A percentile compares a stretch with the other conserved stretches of the same genome.
These are phyloP conservation scores for Nymphicus hollandicus DNA, from an alignment of 2,113 vertebrate genomes.

Conservation along the genomic window DNA sequence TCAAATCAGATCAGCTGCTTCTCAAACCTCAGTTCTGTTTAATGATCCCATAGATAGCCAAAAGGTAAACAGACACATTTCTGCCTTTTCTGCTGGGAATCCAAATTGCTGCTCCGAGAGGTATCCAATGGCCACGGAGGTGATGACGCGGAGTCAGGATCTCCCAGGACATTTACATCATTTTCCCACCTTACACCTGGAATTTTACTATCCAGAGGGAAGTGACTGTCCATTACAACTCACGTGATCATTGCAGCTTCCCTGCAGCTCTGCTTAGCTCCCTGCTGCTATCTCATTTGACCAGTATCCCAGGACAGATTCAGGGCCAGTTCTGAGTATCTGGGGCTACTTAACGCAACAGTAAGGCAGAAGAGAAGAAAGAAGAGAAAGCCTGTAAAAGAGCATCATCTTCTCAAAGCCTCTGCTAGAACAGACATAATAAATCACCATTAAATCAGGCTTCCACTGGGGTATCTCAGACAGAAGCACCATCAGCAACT, in stretches of 20 bases:
- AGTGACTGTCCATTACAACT: rapidly evolving
- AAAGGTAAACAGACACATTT: neutral
- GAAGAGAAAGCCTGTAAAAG: neutral
- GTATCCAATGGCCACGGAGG: rapidly evolving
- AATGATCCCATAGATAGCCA: neutral
- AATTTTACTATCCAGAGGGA: neutral
- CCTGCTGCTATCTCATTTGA: neutral
- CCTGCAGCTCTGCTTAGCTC: neutral
- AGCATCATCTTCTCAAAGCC: neutral
- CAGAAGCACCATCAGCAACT: neutral
- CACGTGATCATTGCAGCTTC: neutral
- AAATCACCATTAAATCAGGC: neutral
- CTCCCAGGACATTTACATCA: neutral
- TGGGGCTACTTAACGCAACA: neutral
- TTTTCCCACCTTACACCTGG: neutral
- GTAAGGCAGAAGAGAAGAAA: neutral
- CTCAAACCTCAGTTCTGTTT: neutral
- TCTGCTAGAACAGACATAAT: neutral
- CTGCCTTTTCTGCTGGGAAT: neutral
- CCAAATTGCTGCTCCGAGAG: neutral
- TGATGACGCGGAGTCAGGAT: neutral
- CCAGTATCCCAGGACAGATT: neutral
- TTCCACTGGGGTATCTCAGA: neutral
- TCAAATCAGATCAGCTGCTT: slow-evolving; percentile 15
- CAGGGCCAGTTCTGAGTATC: neutral